Evolutionary conservation across 2,888 invertebrate genomes (phyloP).

Genomic region (Cepaea hortensis): DNA sequence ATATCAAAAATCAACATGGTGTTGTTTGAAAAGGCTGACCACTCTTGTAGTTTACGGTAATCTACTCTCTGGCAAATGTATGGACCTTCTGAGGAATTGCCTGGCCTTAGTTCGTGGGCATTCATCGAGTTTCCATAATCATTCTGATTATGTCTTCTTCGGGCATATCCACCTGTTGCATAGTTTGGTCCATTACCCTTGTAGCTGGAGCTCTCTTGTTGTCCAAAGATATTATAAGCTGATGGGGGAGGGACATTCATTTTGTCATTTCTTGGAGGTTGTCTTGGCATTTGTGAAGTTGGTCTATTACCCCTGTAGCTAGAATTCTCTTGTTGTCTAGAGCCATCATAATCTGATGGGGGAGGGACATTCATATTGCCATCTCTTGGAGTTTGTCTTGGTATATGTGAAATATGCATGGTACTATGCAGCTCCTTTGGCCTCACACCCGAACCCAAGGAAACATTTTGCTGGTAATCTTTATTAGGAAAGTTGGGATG

Average conservation of each 20-base stretch:
- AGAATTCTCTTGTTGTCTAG: too few species aligned
- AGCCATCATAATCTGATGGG: too few species aligned
- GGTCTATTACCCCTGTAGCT: too few species aligned
- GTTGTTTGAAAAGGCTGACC: slow-evolving; percentile 11
- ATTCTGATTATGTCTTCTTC: slow-evolving; percentile 1
- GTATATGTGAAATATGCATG: neutral
- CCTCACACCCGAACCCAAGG: neutral
- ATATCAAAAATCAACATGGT: slow-evolving; percentile 32
- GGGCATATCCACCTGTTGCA: neutral
- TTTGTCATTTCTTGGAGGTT: neutral
- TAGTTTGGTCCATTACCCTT: neutral
- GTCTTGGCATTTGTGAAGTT: neutral
- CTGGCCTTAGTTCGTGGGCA: neutral
- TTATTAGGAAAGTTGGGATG: neutral
- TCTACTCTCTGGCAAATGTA: neutral
- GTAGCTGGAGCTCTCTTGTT: neutral
- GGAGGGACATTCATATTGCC: neutral
- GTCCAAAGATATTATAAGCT: neutral
- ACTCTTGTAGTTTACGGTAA: slow-evolving; percentile 31
- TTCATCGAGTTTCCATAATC: neutral
- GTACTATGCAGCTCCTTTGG: neutral
- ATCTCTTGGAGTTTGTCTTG: neutral
- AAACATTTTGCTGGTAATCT: neutral
- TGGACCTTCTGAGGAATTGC: neutral
- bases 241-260: neutral